A percentile compares a stretch with the other conserved stretches of the same genome.
Evolutionary conservation across 1,140 invertebrate genomes (phyloP).

Genomic region (Carposina sasakii): DNA sequence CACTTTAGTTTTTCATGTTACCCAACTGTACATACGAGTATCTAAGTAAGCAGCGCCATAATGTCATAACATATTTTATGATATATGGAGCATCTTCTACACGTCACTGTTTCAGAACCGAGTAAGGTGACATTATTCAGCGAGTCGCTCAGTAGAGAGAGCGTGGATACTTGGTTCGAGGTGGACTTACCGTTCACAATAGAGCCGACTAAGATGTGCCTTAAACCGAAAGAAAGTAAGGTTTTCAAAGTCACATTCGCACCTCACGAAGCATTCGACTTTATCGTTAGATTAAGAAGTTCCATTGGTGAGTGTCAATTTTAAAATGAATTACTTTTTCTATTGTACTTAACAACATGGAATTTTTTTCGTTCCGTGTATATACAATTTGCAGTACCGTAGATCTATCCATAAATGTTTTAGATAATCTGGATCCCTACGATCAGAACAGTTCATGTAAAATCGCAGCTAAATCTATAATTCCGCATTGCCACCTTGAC

Average conservation of each 20-base stretch:
- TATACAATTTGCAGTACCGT: no score
- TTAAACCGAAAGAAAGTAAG: constrained; percentile 40
- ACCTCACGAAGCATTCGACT: constrained; percentile 53
- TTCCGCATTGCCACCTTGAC: constrained; percentile 73
- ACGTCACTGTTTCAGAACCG: constrained; percentile 29
- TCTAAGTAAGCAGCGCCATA: no score
- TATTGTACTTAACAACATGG: no score
- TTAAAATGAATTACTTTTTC: constrained; percentile 1
- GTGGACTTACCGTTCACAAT: constrained; percentile 52
- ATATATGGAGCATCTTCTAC: no score
- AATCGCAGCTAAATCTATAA: constrained; percentile 57
- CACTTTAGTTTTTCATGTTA: no score
- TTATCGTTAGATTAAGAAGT: constrained; percentile 52
- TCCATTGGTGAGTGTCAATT: constrained; percentile 40
- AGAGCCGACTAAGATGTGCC: constrained; percentile 43
- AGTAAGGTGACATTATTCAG: constrained; percentile 58
- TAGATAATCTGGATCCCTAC: constrained; percentile 61
- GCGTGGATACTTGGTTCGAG: constrained; percentile 63
- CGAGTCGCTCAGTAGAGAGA: constrained; percentile 36
- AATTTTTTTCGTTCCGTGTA: constrained; percentile 1
- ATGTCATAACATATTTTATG: no score
- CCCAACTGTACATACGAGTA: no score
- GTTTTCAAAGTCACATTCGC: constrained; percentile 50
- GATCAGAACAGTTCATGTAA: constrained; percentile 50
- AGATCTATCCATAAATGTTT: no score